A percentile compares a stretch with the other conserved stretches of the same genome.
Evolutionary conservation across 2,113 vertebrate species (phyloP).

Genomic region (Ophthalmolycus amberensis): DNA sequence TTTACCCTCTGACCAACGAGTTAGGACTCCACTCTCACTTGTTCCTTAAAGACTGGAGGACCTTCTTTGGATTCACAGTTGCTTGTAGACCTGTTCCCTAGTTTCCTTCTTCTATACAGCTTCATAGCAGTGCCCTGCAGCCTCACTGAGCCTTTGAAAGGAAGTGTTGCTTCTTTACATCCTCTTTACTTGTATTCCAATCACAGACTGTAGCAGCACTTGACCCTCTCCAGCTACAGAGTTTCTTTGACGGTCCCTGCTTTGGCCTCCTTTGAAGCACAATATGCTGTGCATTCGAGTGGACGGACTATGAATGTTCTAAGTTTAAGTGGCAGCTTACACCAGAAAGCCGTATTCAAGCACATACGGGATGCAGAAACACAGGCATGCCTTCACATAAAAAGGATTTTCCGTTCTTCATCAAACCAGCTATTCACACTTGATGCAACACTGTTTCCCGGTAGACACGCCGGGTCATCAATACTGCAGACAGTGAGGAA

Average conservation of each 20-base stretch:
- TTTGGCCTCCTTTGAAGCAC: background rate
- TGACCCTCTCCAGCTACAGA: background rate
- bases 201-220: constrained; percentile 4
- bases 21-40: background rate
- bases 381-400: background rate
- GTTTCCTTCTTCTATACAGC: background rate
- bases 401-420: background rate
- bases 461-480: constrained; percentile 9
- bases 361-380: background rate
- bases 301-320: background rate
- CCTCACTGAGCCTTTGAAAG: background rate
- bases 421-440: constrained; percentile 3
- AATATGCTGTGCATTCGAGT: background rate
- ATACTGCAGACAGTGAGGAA: background rate
- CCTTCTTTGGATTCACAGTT: background rate
- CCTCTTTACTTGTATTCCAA: constrained; percentile 5
- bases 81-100: background rate
- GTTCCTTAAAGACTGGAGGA: background rate
- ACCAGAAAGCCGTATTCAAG: background rate
- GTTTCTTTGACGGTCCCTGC: background rate
- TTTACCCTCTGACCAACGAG: background rate
- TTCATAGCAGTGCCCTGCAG: background rate
- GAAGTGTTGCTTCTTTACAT: background rate
- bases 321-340: background rate
- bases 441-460: background rate